Conservation (phyloP, 1,140 invertebrate genomes). For the Spodoptera litura region DNA sequence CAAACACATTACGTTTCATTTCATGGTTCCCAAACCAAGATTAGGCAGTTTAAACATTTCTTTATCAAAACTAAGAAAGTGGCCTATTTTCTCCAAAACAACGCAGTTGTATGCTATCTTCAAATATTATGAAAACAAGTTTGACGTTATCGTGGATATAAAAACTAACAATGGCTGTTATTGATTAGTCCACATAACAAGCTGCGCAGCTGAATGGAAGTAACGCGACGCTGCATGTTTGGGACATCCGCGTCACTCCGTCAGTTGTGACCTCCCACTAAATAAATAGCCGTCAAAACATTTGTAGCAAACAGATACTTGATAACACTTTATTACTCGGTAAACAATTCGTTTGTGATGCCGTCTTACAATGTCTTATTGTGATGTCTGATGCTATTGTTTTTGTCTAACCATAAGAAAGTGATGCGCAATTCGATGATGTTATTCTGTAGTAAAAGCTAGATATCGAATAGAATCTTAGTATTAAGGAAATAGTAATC, state of each 20-base stretch:
- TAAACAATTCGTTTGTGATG: too few species aligned
- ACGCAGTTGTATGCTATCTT: background rate
- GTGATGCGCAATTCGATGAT: too few species aligned
- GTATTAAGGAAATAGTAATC: too few species aligned
- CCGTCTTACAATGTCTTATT: too few species aligned
- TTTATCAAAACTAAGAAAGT: background rate
- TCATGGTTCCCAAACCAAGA: too few species aligned
- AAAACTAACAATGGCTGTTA: background rate
- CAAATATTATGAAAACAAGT: slow-evolving; percentile 4
- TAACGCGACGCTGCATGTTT: slow-evolving; percentile 10
- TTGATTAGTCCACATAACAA: slow-evolving; percentile 1
- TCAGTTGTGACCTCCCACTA: background rate
- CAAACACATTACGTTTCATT: too few species aligned
- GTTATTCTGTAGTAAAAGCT: too few species aligned
- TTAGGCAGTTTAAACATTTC: background rate
- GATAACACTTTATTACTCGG: background rate
- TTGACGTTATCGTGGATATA: background rate
- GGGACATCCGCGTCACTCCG: background rate
- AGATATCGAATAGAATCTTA: too few species aligned
- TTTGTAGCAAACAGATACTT: background rate
- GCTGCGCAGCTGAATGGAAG: background rate
- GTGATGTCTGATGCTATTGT: too few species aligned
- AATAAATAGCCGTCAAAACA: slow-evolving; percentile 1
- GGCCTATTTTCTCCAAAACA: background rate
- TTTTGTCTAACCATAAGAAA: too few species aligned